phyloP scores from a whole-genome alignment of 2,888 invertebrate genomes.

The Stenotaenia linearis region DNA sequence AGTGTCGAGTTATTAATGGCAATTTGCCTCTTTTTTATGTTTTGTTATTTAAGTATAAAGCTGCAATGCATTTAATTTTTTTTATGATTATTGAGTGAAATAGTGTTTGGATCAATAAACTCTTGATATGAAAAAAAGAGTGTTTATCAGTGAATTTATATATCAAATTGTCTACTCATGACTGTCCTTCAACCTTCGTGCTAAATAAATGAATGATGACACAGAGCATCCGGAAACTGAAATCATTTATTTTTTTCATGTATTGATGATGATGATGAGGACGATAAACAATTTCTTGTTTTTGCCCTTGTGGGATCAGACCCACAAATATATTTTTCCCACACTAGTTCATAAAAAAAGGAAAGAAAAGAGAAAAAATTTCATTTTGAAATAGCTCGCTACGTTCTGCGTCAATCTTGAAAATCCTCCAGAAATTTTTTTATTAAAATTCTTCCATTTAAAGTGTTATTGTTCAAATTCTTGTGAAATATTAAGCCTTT shows the following conservation, averaged over 20 bases:
- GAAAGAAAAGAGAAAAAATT: not conserved
- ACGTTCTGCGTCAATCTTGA: not conserved
- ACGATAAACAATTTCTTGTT: not conserved
- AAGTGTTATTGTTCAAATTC: not conserved
- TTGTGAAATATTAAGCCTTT: not conserved
- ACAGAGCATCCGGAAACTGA: not conserved
- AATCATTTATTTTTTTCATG: not conserved
- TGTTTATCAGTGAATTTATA: not conserved
- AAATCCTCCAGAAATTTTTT: not conserved
- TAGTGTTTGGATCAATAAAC: not conserved
- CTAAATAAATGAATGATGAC: not conserved
- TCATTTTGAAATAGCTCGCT: not conserved
- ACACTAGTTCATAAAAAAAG: not conserved
- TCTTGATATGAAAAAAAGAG: too few species aligned
- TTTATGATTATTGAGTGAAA: too few species aligned
- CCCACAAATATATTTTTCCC: not conserved
- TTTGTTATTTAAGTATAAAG: too few species aligned
- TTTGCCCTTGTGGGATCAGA: not conserved
- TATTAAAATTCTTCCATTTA: not conserved
- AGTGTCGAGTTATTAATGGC: too few species aligned
- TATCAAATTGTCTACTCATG: not conserved
- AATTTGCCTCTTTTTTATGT: too few species aligned
- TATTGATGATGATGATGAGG: not conserved
- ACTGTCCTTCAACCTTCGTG: not conserved
- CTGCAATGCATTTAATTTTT: too few species aligned